Evolutionary conservation across 53 echinoderm and acorn worm genomes (phyloP), one percentile per base, ranked within the genome.

Genomic region (Henricia sp.): DNA sequence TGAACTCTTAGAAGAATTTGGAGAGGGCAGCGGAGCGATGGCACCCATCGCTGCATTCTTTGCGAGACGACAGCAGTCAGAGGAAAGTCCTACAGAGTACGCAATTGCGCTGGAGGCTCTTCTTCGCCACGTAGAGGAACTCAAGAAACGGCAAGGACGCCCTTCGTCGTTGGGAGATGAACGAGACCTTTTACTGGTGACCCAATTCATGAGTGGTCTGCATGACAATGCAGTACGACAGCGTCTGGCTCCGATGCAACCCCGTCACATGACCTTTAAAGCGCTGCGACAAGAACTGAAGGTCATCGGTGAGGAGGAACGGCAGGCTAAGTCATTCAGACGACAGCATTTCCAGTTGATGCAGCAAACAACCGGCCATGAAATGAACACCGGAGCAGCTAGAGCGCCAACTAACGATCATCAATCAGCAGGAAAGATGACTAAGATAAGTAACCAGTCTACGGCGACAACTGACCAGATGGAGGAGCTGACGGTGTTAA

Each of bases 51-150:
- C 84, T 16, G 39, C 60, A 8, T 70, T 83, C 70, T 83, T 64
- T 28, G 50, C 63, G 2, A 52, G 71, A 17, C 21, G 39, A 1
- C 87, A 70, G n/a, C 30, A 16, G 44, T 0, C 80, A 19, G 58
- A 24, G 1, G 87, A 87, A 25, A 52, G 68, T 26, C 51, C 52
- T 24, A 68, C 27, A 3, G 52, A 62, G 10, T 75, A 86, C 34
- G 75, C 86, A 1, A 55, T 86, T 16, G 86, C 67, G 0, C 48
- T 87, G 1, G 78, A 87, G 60, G 58, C 87, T 12, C 67, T 86
- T 0, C 50, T 86, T 26, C 13, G 77, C 1, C 36, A 67, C 34
- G 59, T 74, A 1, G 77, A 77, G 35, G 77, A 77, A 3, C 14
- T 55, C 2, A 35, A 75, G 3, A 11, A 24, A n/a, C 52, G 75